Evolutionary conservation across 2,888 invertebrate genomes (phyloP), one percentile per base, ranked within the genome.

Genomic region (Conchocele bisecta): DNA sequence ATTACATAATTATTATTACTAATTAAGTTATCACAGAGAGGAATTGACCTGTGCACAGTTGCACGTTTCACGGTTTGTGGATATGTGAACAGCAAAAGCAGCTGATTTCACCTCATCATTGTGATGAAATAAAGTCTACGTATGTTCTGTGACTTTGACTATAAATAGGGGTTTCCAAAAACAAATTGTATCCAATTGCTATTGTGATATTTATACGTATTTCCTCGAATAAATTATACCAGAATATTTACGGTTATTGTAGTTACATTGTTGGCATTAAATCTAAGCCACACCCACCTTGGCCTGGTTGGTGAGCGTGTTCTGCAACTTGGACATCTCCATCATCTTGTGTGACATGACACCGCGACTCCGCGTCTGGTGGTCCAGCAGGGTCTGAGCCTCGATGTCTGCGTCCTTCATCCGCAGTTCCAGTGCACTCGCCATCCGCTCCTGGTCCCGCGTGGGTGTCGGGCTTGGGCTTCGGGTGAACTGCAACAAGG

Each of bases 311-410:
- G 86, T 84, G 4, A 89, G 74, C 20, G 84, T 85, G 54, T 83
- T 81, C 70, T 89, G 88, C 59, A 88, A 79, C 46, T 83, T 86
- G 9, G 86, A 82, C 83, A 88, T 85, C 54, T 89, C 89, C 0
- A 66, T 56, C 84, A 88, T 86, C 67, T 89, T 89, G 66, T 87
- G 82, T 50, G 83, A 85, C 77, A 86, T 83, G 42, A 85, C 68
- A 41, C 74, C 71, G 17, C 83, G 75, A 63, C 83, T 86, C 42
- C 76, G 48, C 54, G 73, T 48, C 65, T 81, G 79, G 44, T 81
- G 75, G 20, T 86, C 82, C 2, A 75, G 70, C 13, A 82, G 65
- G 6, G 80, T 72, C 20, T 68, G 75, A 3, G 82, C 80, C 48
- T 84, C 83, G 17, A 81, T 66, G 28, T 85, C 80, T 2, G 79